These are phyloP conservation scores for Atractosteus spatula DNA, from an alignment of 2,113 vertebrate species.

Conservation along the genomic window DNA sequence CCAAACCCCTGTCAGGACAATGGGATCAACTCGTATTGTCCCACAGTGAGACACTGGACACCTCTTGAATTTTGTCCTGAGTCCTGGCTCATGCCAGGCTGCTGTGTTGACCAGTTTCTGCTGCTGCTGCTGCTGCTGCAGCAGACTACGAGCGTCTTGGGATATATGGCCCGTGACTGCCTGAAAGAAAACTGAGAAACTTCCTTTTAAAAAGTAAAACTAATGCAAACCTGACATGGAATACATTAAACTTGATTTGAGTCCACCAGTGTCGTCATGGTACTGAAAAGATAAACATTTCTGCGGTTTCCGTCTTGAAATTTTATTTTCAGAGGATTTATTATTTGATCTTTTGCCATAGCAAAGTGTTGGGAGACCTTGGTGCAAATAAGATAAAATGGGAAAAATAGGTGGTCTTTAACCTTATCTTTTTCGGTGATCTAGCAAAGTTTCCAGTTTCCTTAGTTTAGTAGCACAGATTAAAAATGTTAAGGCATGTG, in stretches of 20 bases:
- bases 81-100: no score
- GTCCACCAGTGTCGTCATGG: neutral
- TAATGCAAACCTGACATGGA: conserved; percentile 11
- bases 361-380: conserved; percentile 7
- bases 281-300: neutral
- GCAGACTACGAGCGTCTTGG: no score
- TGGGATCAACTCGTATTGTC: no score
- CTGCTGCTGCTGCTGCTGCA: no score
- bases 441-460: conserved; percentile 18
- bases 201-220: neutral
- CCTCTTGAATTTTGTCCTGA: no score
- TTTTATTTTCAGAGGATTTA: conserved; percentile 7
- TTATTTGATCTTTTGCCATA: conserved; percentile 22
- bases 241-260: neutral
- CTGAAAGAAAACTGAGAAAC: neutral
- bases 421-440: conserved; percentile 2
- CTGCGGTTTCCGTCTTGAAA: neutral
- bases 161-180: neutral
- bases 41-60: no score
- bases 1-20: no score
- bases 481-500: conserved; percentile 1
- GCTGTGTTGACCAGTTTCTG: no score
- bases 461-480: conserved; percentile 5
- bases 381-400: conserved; percentile 11
- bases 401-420: conserved; percentile 10